Base-by-base conservation (phyloP, 2,888 invertebrate species). In the Achlya flavicornis region DNA sequence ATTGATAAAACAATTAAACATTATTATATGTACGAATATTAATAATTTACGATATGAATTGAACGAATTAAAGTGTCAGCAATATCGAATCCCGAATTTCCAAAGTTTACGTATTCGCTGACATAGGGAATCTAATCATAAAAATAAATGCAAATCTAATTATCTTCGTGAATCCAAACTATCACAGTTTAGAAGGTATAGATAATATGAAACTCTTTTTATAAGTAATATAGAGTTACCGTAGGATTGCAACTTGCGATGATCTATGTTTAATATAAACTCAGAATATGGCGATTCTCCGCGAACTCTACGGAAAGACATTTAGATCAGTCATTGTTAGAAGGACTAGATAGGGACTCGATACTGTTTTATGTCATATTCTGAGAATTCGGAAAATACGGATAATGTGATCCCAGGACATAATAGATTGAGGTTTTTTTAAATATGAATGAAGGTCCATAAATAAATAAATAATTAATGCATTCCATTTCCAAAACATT, bases 1-100 rank as follows among this genome's bases (percentile, higher is more conserved):
- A 63, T 62, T 62, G 43, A 63, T 65, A 61, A 48, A 53, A 69
- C 33, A 72, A 67, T 64, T 67, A 72, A 72, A 71, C 69, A 72
- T 72, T 72, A 72, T 72, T 72, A 63, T 61, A 72, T 62, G 62
- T 58, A 72, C 64, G 35, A 62, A 66, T 71, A 72, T 71, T 72
- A 63, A 69, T 61, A 62, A 64, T 71, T 71, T 61, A 69, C 72
- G 69, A 67, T 59, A 72, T 69, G 67, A 67, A 69, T 64, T 16
- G 3, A 10, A 14, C 0, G 8, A 53, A 53, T 48, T 16, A 10
- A 8, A 16, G 6, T 16, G 48, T 48, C 48, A 48, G 16, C 6
- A 48, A 48, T 48, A 48, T 48, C 7, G 7, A 48, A 48, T 6
- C 48, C 6, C 16, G 16, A 48, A 53, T 53, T 53, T 19, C 19